Evolutionary conservation across 2,113 vertebrate species (phyloP), one percentile per base, ranked within the genome.

Genomic region (Semnornis frantzii): DNA sequence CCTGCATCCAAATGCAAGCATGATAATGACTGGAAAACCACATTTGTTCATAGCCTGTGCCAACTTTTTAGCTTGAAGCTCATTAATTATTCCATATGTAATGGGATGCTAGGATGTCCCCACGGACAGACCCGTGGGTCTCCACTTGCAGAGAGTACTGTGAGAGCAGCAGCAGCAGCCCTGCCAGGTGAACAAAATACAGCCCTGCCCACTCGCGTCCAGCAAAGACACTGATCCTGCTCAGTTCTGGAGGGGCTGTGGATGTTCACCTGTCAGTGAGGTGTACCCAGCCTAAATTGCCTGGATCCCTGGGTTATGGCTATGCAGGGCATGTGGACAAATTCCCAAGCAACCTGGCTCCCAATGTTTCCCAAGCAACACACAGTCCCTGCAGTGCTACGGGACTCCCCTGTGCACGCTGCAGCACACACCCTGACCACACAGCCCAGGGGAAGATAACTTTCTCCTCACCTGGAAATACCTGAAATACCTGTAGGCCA

Each of bases 381-480:
- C 12, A 27, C 10, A 30, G 13, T 59, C 54, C 42, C 37, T 74
- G 23, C 65, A 78, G 68, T 23, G 27, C 7, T 4, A 1, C 15
- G 52, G 0, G 20, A 70, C 10, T 14, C 34, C 19, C 31, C 46
- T 0, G 2, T 27, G 59, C 31, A 1, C 70, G 75, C 79, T 80
- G 85, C 76, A 79, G 55, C 39, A 28, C 48, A 82, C 85, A 66
- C 57, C 82, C 57, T 82, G 34, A 34, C 8, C 5, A 31, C 8
- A 6, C 30, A 48, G n/a, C 62, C 60, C 54, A 60, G 28, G 15
- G 70, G 46, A 82, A 57, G 28, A 82, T 20, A n/a, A 42, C 60
- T n/a, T 42, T 85, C 82, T 60, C 75, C 72, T 93, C 84, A 58
- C 87, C 94, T 96, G 82, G 75, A 91, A 95, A 94, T 94, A 91